Evolutionary conservation across 2,113 vertebrate genomes (phyloP), one percentile per base, ranked within the genome.

Genomic region (Neotoma lepida): DNA sequence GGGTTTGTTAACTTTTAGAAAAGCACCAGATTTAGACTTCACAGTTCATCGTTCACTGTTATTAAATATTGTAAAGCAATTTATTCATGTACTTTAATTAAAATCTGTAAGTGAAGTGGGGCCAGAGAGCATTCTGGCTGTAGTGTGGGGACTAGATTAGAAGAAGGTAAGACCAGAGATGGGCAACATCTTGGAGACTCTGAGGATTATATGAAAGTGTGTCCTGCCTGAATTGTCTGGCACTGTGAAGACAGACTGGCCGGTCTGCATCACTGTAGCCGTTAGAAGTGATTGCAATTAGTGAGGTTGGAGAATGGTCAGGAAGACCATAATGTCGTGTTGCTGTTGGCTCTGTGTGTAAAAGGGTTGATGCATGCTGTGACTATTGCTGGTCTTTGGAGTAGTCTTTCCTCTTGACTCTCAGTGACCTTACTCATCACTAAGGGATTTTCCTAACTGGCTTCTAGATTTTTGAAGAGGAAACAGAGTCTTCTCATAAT

Each of bases 61-160:
- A 24, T 73, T 95, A 81, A 90, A n/a, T 63, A 91, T 63, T 87
- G 39, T 51, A 51, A 35, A 94, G 88, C 90, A 77, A 30, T n/a
- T 20, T 87, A 66, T 85, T 85, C 4, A 13, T 70, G 1, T 87
- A 30, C 88, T 39, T 58, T 93, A 82, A 64, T 63, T 76, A 17
- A 18, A 51, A 71, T 30, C 82, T 41, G 0, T 24, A 93, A n/a
- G 22, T 33, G 46, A 39, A 2, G 33, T 85, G 82, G 24, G 10
- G 24, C 41, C 41, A 68, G n/a, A 54, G 56, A 80, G 56, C 2
- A 82, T 66, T 92, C 44, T 95, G 58, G 20, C 51, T 51, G 9
- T 77, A 58, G 24, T 82, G 17, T 89, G 61, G 30, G 93, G 80
- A 81, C 17, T 77, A 12, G 39, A 89, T 71, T 93, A 77, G 14